These are phyloP conservation scores for Poeciliopsis infans DNA, from an alignment of 2,797 vertebrate genomes.

Conservation along the genomic window DNA sequence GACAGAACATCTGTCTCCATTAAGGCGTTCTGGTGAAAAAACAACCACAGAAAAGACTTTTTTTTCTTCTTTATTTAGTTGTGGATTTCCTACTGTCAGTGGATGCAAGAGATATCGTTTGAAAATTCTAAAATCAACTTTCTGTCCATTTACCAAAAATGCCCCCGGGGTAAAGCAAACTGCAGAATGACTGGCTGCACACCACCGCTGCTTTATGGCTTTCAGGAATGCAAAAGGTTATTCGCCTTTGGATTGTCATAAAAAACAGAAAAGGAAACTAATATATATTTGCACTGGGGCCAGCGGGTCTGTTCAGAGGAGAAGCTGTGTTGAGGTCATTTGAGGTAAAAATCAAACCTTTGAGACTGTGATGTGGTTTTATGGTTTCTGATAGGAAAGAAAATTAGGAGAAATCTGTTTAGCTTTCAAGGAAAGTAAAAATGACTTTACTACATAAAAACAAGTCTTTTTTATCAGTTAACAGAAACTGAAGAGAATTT, in stretches of 20 bases:
- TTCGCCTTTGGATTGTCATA: constrained; percentile 58
- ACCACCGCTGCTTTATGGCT: constrained; percentile 47
- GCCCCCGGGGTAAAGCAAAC: neutral
- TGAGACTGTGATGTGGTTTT: constrained; percentile 71
- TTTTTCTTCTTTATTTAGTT: neutral
- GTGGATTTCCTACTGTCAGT: neutral
- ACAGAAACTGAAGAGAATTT: neutral
- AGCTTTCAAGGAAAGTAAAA: constrained; percentile 25
- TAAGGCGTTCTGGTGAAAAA: neutral
- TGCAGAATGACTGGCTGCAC: constrained; percentile 24
- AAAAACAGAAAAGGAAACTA: constrained; percentile 22
- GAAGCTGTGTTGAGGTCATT: constrained; percentile 50
- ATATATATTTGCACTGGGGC: neutral
- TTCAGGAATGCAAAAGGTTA: constrained; percentile 44
- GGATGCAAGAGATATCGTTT: neutral
- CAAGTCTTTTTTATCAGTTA: neutral
- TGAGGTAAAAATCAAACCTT: constrained; percentile 71
- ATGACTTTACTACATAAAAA: neutral
- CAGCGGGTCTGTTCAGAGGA: constrained; percentile 31
- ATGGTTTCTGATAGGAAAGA: constrained; percentile 50
- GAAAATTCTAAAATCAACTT: neutral
- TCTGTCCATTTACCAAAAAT: constrained; percentile 2
- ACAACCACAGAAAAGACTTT: neutral
- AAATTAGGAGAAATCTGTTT: constrained; percentile 60
- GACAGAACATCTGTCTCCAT: neutral